Evolutionary conservation across 2,113 vertebrate species (phyloP).

Genomic region (Lethenteron reissneri): DNA sequence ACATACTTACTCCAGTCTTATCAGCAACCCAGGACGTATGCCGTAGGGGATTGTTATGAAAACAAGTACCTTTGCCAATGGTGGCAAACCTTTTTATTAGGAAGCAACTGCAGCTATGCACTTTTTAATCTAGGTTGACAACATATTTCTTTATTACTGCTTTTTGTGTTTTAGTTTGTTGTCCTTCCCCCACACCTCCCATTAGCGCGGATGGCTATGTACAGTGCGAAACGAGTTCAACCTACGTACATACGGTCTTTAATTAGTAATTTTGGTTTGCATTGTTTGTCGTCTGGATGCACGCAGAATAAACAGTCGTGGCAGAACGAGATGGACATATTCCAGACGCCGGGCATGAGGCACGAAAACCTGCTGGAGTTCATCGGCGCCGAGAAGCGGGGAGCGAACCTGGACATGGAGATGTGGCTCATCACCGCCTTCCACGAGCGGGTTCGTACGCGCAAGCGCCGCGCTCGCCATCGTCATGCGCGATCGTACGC

Average conservation of each 20-base stretch:
- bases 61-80: no score
- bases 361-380: conserved; percentile 87
- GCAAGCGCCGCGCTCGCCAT: no score
- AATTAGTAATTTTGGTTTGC: background rate
- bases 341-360: conserved; percentile 78
- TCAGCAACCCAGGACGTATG: no score
- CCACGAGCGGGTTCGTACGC: conserved; percentile 53
- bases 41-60: no score
- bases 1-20: no score
- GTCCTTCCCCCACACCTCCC: background rate
- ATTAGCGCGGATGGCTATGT: background rate
- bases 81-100: no score
- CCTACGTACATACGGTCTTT: background rate
- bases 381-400: conserved; percentile 79
- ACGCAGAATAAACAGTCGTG: conserved; percentile 79
- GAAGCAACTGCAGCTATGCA: no score
- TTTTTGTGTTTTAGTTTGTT: no score
- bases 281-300: no score
- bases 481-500: no score
- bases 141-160: no score
- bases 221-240: background rate
- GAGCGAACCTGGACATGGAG: conserved; percentile 69
- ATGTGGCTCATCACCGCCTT: conserved; percentile 88
- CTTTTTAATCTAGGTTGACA: no score
- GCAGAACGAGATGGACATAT: conserved; percentile 97